Evolutionary conservation across 2,888 invertebrate genomes (phyloP), one percentile per base, ranked within the genome.

Genomic region (Drosophila aldrichi): DNA sequence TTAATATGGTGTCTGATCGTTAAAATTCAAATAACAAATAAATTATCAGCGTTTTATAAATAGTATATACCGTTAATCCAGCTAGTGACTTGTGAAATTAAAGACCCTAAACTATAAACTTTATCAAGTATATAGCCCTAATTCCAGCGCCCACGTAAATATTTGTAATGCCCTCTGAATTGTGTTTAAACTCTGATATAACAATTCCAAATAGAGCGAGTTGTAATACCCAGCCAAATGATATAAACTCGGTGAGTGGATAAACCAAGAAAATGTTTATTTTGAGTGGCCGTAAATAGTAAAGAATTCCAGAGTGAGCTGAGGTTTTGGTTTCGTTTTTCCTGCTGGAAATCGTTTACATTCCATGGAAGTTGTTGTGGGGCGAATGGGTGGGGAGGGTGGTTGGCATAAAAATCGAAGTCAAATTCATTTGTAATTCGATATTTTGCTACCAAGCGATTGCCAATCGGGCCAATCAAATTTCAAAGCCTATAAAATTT

Each of bases 401-500:
- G n/a, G n/a, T n/a, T n/a, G 49, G 41, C 77, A 76, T 76, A 76
- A 70, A 75, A 79, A 74, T 57, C 72, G 67, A 74, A 76, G 59
- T 83, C 70, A 72, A 82, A 86, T 71, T 70, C 82, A 75, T 85
- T 88, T 73, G 86, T 85, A 89, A 86, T 85, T 73, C 63, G 86
- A 86, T 89, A 88, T 82, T 85, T 89, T 88, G 54, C 65, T 59
- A 72, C 58, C 84, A 76, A 75, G 62, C 73, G 66, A 68, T 64
- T 81, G 74, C 49, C 70, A 59, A 73, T 75, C 81, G 65, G 32
- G 25, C 51, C 16, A 89, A 89, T 89, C 89, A 87, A 87, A 85
- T 79, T 84, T 79, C 76, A 72, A 69, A 70, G 85, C 69, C 88
- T 60, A 88, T 85, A 82, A 89, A 89, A 89, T 85, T 78, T 77